phyloP scores from a whole-genome alignment of 2,797 vertebrate genomes.

The Percopsis omiscomaycus region DNA sequence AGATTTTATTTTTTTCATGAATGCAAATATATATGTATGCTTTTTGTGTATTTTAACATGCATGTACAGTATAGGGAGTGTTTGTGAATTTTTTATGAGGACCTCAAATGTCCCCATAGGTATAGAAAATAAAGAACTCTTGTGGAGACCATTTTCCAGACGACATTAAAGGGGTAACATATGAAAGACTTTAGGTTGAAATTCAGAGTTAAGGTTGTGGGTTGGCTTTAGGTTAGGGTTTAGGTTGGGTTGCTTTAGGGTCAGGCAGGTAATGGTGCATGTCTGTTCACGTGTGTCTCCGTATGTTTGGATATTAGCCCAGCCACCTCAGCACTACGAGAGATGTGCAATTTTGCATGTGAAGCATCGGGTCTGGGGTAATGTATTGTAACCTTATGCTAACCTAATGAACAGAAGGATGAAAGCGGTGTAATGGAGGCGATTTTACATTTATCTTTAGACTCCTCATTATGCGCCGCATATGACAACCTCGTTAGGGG shows the following conservation, averaged over 20 bases:
- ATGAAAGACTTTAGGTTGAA: slow-evolving; percentile 5
- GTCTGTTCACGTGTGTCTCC: slow-evolving; percentile 11
- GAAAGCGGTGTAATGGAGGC: slow-evolving; percentile 79
- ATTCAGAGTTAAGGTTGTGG: not conserved
- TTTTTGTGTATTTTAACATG: too few relatives aligned
- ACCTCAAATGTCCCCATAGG: not conserved
- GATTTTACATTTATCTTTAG: slow-evolving; percentile 82
- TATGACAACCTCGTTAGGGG: slow-evolving; percentile 83
- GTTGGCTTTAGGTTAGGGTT: slow-evolving; percentile 14
- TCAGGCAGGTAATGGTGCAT: slow-evolving; percentile 19
- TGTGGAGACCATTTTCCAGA: not conserved
- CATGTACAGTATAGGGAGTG: slow-evolving; percentile 18
- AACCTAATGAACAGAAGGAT: slow-evolving; percentile 82
- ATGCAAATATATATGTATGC: not conserved
- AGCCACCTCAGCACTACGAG: slow-evolving; percentile 36
- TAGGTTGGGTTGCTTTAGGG: slow-evolving; percentile 33
- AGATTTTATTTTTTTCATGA: not conserved
- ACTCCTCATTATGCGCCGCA: slow-evolving; percentile 77
- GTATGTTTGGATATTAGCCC: slow-evolving; percentile 33
- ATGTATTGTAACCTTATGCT: slow-evolving; percentile 83
- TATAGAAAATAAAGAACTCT: slow-evolving; percentile 8
- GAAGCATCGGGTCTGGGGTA: slow-evolving; percentile 61
- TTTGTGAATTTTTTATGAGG: not conserved
- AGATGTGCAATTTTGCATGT: slow-evolving; percentile 49
- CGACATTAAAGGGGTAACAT: not conserved